These are phyloP conservation scores for Anthrax anthrax DNA, from an alignment of 2,888 invertebrate species.

Conservation along the genomic window DNA sequence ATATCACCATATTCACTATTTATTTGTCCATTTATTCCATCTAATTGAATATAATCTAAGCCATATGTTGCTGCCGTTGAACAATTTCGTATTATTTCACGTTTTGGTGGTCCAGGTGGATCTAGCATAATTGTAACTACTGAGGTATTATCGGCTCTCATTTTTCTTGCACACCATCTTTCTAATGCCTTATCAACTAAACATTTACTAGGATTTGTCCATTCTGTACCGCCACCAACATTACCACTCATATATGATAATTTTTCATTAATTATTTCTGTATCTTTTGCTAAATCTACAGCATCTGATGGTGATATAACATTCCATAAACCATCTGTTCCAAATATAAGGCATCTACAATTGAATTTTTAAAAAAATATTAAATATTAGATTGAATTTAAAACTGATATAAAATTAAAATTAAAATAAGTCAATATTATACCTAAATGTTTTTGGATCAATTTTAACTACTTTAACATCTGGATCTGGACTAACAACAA, in stretches of 20 bases:
- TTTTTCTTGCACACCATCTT: conserved; percentile 67
- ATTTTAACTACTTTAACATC: conserved; percentile 80
- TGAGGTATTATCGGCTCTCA: conserved; percentile 93
- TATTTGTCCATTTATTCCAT: conserved; percentile 4
- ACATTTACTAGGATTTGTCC: conserved; percentile 85
- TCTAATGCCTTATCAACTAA: conserved; percentile 71
- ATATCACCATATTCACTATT: neutral
- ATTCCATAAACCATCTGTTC: conserved; percentile 95
- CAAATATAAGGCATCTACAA: conserved; percentile 84
- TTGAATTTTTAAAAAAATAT: conserved; percentile 13
- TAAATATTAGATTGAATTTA: neutral
- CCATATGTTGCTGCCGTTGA: conserved; percentile 23
- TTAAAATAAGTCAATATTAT: conserved; percentile 10
- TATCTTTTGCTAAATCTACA: conserved; percentile 68
- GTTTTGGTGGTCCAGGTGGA: conserved; percentile 68
- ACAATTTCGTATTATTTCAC: conserved; percentile 41
- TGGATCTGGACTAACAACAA: conserved; percentile 95
- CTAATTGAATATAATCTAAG: conserved; percentile 17
- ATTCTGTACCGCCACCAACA: conserved; percentile 32
- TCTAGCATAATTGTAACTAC: conserved; percentile 82
- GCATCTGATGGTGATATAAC: conserved; percentile 76
- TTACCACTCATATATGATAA: conserved; percentile 32
- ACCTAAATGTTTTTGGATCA: conserved; percentile 57
- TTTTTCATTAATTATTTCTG: conserved; percentile 63
- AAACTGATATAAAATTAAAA: neutral